Conservation (phyloP, 2,113 vertebrate genomes). For the Rousettus leschenaultii region DNA sequence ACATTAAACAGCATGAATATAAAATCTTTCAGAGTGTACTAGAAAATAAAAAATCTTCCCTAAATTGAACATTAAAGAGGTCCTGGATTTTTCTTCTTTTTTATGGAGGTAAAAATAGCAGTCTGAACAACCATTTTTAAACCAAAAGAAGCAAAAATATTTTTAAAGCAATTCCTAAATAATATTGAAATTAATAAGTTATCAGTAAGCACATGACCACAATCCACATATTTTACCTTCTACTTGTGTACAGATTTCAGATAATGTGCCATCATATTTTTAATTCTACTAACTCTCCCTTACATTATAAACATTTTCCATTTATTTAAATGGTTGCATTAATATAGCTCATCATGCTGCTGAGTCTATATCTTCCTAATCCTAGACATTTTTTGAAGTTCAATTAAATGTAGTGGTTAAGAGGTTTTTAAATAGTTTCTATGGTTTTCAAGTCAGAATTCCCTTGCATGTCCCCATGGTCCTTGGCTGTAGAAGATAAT, state of each 20-base stretch:
- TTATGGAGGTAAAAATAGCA: background rate
- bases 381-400: background rate
- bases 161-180: conserved; percentile 34
- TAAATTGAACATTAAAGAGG: background rate
- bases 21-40: background rate
- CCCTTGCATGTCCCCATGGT: background rate
- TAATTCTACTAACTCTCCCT: background rate
- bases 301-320: background rate
- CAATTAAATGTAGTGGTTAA: background rate
- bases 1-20: background rate
- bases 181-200: background rate
- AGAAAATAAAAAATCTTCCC: background rate
- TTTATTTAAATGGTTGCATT: background rate
- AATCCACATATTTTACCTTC: background rate
- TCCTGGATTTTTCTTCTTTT: background rate
- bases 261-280: background rate
- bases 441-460: background rate
- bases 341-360: background rate
- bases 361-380: background rate
- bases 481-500: background rate
- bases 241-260: background rate
- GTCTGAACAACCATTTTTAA: background rate
- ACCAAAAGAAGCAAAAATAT: background rate
- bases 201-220: background rate
- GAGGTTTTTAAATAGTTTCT: background rate